Base-by-base conservation (phyloP, 2,888 invertebrate genomes). In the Ferdinandea cuprea region DNA sequence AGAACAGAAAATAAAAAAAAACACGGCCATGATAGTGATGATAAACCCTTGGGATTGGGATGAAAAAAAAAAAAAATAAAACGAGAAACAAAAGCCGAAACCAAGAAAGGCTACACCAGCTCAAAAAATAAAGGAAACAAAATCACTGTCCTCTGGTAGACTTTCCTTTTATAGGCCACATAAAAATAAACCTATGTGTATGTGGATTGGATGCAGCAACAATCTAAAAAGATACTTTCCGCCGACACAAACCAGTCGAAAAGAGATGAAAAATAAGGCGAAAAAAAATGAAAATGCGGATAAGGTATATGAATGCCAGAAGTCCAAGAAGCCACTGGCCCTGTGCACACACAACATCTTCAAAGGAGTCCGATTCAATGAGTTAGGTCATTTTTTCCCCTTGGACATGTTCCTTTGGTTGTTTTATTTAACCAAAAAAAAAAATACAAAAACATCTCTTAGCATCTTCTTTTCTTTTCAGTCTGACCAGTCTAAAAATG, bases 301-400 rank as follows among this genome's bases (percentile, higher is more conserved):
- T 54, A 50, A 59, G 54, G 32, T 48, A 63, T 40, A 42, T 50
- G 42, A 72, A 77, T 72, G 77, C 81, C 81, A 76, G 68, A 68
- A 83, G 78, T 78, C 72, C 59, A 81, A 81, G 81, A 61, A 77
- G 77, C 77, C 77, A 83, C 77, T 73, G 81, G 61, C 48, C 32
- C 56, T 66, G 28, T 61, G 44, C 50, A 71, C 54, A 65, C 42
- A 72, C 25, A 63, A 30, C 52, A 79, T 79, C 84, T 73, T 84
- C 84, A 84, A 84, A 84, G 84, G 84, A 79, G 69, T 84, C 84
- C 84, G 79, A 84, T 84, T 84, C 84, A 78, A 72, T 83, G 83
- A 84, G 78, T 73, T 84, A 46, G 83, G 78, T 73, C 68, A 79
- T 79, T 58, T 80, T 76, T 79, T 74, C 65, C 42, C 6, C 35